Base-by-base conservation (phyloP, 2,888 invertebrate species). In the Rhogogaster chlorosoma region DNA sequence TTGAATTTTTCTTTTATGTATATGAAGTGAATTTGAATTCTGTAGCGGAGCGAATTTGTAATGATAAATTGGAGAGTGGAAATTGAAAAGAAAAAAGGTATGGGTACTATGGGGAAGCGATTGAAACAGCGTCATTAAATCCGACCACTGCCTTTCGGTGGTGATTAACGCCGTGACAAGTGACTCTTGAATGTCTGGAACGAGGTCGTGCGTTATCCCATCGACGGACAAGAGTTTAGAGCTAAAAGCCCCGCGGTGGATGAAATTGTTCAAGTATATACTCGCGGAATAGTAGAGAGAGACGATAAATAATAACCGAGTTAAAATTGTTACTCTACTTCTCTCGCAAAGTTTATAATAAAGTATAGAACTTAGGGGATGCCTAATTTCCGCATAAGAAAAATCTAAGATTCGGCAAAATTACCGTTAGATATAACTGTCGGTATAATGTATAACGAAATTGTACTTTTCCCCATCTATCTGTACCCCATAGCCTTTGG, bases 191-290 rank as follows among this genome's bases (percentile, higher is more conserved):
- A 49, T 38, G 61, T 61, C 80, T 80, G 15, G 53, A 80, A 80
- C 80, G 80, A 80, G 80, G 57, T 80, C 80, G 61, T 80, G 61
- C 80, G 80, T 80, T 80, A 80, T 80, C 61, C 80, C 57, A 80
- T 80, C 38, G 80, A 61, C 22, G 61, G 12, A 61, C 22, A 38
- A 38, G 36, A 61, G 80, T 61, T 45, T 29, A 53, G 7, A 49
- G 10, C 77, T 32, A 32, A 67, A 67, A 67, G 32, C 67, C 67
- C 53, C 26, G 45, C 32, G 77, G 26, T 53, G 29, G 53, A 53
- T 53, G 53, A n/a, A 77, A 32, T 77, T 32, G 26, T 61, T 26
- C 10, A 10, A 61, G 61, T 61, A 61, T 22, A 61, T 45, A 15
- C 45, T 3, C 9, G n/a, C 2, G 22, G 1, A 61, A 22, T 7